A percentile compares a stretch with the other conserved stretches of the same genome.
These are phyloP conservation scores for Paracyclopina nana DNA, from an alignment of 1,140 invertebrate species.

Conservation along the genomic window DNA sequence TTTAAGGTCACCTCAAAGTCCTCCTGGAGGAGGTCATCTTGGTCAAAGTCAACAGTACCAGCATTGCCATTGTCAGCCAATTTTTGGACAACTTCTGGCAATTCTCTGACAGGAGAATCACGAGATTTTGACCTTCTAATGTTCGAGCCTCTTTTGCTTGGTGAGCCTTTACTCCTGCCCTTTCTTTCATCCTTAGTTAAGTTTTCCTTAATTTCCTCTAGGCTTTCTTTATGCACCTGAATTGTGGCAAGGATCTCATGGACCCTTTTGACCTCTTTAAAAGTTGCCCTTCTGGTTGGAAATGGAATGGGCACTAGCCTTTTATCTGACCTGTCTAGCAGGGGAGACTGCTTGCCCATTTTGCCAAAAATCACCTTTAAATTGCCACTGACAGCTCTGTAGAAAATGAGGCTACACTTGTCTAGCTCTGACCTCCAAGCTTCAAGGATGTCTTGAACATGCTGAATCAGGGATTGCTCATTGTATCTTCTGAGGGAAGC, in stretches of 20 bases:
- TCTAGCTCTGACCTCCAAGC: constrained; percentile 44
- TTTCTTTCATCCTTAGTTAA: no score
- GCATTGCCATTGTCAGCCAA: no score
- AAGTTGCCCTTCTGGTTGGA: constrained; percentile 55
- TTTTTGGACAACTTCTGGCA: no score
- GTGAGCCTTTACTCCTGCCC: no score
- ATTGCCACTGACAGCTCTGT: constrained; percentile 52
- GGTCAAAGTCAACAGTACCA: no score
- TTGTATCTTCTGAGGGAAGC: constrained; percentile 58
- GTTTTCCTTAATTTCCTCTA: no score
- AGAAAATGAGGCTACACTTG: constrained; percentile 50
- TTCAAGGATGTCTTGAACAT: constrained; percentile 49
- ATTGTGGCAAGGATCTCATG: constrained; percentile 46
- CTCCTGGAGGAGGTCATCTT: neutral
- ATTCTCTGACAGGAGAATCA: no score
- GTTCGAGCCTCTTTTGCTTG: no score
- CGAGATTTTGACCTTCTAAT: no score
- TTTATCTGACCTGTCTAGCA: constrained; percentile 38
- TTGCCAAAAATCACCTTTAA: constrained; percentile 46
- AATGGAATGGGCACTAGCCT: constrained; percentile 55
- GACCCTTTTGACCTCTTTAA: constrained; percentile 54
- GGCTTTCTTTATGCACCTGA: constrained; percentile 50
- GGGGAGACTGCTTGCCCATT: constrained; percentile 43
- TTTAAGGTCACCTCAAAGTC: constrained; percentile 3
- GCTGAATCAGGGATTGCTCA: constrained; percentile 48